Base-by-base conservation (phyloP, 2,113 vertebrate genomes). In the Sphaerodactylus townsendi region DNA sequence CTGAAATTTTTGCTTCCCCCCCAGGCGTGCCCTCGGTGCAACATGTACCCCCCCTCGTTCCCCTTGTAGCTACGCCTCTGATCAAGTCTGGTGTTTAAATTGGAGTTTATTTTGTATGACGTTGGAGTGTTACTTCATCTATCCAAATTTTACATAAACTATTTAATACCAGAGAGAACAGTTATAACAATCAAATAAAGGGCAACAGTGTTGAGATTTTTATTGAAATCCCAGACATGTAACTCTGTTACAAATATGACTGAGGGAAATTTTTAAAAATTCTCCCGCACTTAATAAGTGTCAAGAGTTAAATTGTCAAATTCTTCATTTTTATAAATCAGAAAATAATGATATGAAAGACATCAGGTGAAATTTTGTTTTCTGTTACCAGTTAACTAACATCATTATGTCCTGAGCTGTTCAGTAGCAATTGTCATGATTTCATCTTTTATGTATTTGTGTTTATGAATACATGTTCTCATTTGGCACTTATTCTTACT, bases 371-470 rank as follows among this genome's bases (percentile, higher is more conserved):
- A 84, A 8, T n/a, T 35, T 70, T 76, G n/a, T 79, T n/a, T 69
- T 53, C 37, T 83, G 64, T 78, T 79, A 78, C 33, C 0, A 66
- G 68, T 83, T 81, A 75, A 91, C 4, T 84, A 91, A 81, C 33
- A 85, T 87, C 86, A 64, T 77, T 89, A 5, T 81, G 2, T 86
- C 79, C 90, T 84, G 17, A 89, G 13, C 77, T 81, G 71, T 71
- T 90, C 75, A 78, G 88, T 90, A 62, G 3, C 90, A 87, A 74
- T 92, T 86, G 87, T 64, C 79, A 44, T 86, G 88, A 80, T 92
- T 92, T 93, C 86, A 30, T 94, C 4, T 2, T n/a, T 88, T 76
- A 81, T 92, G 87, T 91, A 87, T 94, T 93, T 93, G 89, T 83
- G 82, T 90, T 93, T 93, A 79, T 90, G 89, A 90, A 88, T 93